Base-by-base conservation (phyloP, 2,113 vertebrate species). In the Chrysochloris asiatica region DNA sequence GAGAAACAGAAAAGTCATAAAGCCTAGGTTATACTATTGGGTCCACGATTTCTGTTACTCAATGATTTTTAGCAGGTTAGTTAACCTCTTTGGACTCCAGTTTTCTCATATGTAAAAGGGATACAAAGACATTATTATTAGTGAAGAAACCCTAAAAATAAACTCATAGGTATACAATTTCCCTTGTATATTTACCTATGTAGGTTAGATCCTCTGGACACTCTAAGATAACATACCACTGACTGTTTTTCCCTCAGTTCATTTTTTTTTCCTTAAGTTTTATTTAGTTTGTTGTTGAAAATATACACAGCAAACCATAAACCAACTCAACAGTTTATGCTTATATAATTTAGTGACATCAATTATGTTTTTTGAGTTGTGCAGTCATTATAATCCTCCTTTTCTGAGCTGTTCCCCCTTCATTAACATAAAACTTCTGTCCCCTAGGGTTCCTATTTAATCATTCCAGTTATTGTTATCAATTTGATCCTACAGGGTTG, bases 81-180 rank as follows among this genome's bases (percentile, higher is more conserved):
- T 63, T 71, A 63, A 45, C 19, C 9, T 73, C 28, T 89, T 22
- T 71, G 28, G 54, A 12, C 0, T 4, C 26, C 26, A 33, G 12
- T 52, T 80, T 91, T 72, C 54, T 85, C 19, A 16, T 50, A 81
- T 80, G 9, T 56, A 84, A 76, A 83, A 63, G 61, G 36, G 12
- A 30, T 38, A 41, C 71, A 26, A 30, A 69, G 4, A 77, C 3
- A 65, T 69, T 89, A 50, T 83, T 76, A 43, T 61, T 84, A 38
- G 17, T 92, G 38, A 61, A 92, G 54, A 80, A 71, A 83, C 48
- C 79, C 7, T 91, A 59, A 50, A 85, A 75, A 36, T 12, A 72
- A 93, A 93, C 38, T 1, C 14, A 19, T 16, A 72, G 26, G 16
- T 45, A 6, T 38, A 30, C 0, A 26, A 7, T 72, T 80, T 86